phyloP scores from a whole-genome alignment of 2,797 vertebrate species.

The Pipistrellus kuhlii region DNA sequence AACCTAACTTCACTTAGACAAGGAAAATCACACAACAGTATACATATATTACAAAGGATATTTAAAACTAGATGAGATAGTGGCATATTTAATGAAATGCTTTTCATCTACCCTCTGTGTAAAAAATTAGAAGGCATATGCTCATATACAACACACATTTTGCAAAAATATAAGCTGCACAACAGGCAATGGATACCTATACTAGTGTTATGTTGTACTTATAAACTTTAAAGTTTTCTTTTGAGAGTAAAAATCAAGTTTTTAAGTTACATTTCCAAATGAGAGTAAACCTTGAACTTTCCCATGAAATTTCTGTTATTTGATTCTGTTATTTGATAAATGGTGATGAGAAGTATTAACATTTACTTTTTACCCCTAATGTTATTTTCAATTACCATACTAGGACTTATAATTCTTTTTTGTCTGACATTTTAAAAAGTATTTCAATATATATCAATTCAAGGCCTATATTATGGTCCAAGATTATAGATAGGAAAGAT shows the following conservation, averaged over 20 bases:
- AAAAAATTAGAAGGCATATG: constrained; percentile 48
- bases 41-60: background rate
- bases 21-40: background rate
- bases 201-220: background rate
- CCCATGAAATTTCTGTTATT: constrained; percentile 30
- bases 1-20: background rate
- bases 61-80: constrained; percentile 43
- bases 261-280: background rate
- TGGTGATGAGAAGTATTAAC: background rate
- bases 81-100: background rate
- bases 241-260: constrained; percentile 31
- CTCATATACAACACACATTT: constrained; percentile 31
- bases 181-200: constrained; percentile 15
- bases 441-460: background rate
- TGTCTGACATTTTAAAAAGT: constrained; percentile 3
- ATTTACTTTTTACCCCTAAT: constrained; percentile 10
- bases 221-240: constrained; percentile 40
- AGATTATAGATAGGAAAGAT: background rate
- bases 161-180: background rate
- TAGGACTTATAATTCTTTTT: constrained; percentile 4
- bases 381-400: background rate
- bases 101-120: constrained; percentile 50
- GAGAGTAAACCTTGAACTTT: constrained; percentile 15
- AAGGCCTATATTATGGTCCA: background rate
- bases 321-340: constrained; percentile 42